Conservation (phyloP, 2,888 invertebrate species). For the Gnatocerus cornutus region DNA sequence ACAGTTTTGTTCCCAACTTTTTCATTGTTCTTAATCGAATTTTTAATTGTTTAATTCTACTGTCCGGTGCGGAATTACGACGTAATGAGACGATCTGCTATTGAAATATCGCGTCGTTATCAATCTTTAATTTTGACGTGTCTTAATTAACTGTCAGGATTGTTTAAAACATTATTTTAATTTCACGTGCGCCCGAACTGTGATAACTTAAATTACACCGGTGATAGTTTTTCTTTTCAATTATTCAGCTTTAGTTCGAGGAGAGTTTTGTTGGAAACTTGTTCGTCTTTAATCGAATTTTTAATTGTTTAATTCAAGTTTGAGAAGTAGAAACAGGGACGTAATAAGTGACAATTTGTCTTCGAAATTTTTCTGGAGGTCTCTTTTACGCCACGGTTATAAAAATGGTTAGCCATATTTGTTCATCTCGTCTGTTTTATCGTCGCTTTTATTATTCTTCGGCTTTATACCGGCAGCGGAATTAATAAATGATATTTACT, state of each 20-base stretch:
- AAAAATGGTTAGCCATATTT: constrained; percentile 36
- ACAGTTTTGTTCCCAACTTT: background rate
- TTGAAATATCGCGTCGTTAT: no score
- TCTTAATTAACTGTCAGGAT: no score
- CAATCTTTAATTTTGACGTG: no score
- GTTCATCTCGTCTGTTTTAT: constrained; percentile 32
- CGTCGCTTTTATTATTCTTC: constrained; percentile 37
- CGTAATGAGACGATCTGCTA: background rate
- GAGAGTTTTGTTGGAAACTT: background rate
- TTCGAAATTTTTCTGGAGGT: no score
- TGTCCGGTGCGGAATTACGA: background rate
- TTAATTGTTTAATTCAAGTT: constrained; percentile 15
- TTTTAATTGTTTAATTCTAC: constrained; percentile 16
- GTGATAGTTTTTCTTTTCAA: constrained; percentile 34
- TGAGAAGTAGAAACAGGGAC: background rate
- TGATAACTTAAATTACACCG: constrained; percentile 56
- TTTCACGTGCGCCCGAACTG: constrained; percentile 57
- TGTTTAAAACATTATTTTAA: constrained; percentile 64
- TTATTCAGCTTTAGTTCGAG: constrained; percentile 13
- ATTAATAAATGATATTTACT: constrained; percentile 45
- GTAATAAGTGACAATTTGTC: background rate
- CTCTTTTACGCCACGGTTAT: constrained; percentile 21
- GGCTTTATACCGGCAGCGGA: constrained; percentile 37
- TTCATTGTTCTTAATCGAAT: constrained; percentile 13
- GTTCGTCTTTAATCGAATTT: constrained; percentile 16